phyloP scores from a whole-genome alignment of 1,140 invertebrate species.

The Hylyphantes graminicola region DNA sequence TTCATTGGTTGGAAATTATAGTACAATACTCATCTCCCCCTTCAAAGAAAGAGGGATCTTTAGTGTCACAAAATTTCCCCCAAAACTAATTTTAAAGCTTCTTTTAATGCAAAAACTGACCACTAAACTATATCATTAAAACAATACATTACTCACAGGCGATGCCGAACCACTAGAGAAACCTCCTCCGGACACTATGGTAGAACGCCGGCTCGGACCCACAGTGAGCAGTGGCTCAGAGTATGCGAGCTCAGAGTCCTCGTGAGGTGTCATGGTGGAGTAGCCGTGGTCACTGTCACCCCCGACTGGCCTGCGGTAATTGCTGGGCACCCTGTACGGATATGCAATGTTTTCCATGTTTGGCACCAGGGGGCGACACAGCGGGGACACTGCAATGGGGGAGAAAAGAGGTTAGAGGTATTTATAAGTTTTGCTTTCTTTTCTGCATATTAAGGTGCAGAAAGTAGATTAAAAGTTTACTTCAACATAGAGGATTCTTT shows the following conservation, averaged over 20 bases:
- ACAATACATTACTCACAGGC: slow-evolving; percentile 16
- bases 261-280: slow-evolving; percentile 93
- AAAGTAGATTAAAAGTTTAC: too few relatives aligned
- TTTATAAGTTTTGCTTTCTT: neutral
- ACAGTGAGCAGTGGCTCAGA: slow-evolving; percentile 73
- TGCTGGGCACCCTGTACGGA: slow-evolving; percentile 86
- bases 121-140: slow-evolving; percentile 38
- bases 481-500: too few relatives aligned
- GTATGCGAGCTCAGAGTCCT: slow-evolving; percentile 84
- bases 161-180: slow-evolving; percentile 36
- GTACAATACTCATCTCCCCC: too few relatives aligned
- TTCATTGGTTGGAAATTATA: too few relatives aligned
- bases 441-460: too few relatives aligned
- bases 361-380: slow-evolving; percentile 67
- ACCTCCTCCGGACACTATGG: neutral
- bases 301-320: slow-evolving; percentile 81
- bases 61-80: too few relatives aligned
- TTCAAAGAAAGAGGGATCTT: too few relatives aligned
- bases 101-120: too few relatives aligned
- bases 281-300: slow-evolving; percentile 94
- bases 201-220: slow-evolving; percentile 67
- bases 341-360: slow-evolving; percentile 76
- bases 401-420: neutral
- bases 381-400: slow-evolving; percentile 65
- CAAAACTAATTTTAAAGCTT: too few relatives aligned